Evolutionary conservation across 2,113 vertebrate species (phyloP).

Genomic region (Rhea americana): DNA sequence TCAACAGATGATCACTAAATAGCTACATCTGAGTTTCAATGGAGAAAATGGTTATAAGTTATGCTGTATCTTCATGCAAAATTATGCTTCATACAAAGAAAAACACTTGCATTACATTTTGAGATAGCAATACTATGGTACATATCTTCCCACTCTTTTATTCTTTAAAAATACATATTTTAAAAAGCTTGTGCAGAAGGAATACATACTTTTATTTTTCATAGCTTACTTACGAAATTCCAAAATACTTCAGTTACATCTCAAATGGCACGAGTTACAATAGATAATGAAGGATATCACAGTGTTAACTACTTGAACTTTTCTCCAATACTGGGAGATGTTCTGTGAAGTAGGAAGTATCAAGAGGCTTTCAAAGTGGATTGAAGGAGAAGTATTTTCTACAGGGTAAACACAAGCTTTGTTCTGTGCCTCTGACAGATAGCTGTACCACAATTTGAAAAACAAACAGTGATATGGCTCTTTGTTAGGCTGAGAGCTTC

Average conservation of each 20-base stretch:
- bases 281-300: neutral
- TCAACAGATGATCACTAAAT: neutral
- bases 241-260: neutral
- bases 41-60: constrained; percentile 15
- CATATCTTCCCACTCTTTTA: neutral
- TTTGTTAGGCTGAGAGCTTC: neutral
- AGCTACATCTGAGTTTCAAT: neutral
- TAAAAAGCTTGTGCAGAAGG: neutral
- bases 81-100: constrained; percentile 6
- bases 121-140: neutral
- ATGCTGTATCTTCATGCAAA: neutral
- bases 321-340: neutral
- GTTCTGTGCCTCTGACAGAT: neutral
- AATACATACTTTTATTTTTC: neutral
- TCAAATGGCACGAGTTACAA: neutral
- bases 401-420: neutral
- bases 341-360: neutral
- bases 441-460: neutral
- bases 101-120: neutral
- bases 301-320: neutral
- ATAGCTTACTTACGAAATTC: neutral
- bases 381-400: neutral
- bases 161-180: neutral
- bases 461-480: neutral
- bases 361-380: neutral